Evolutionary conservation across 2,888 invertebrate genomes (phyloP), one percentile per base, ranked within the genome.

Genomic region (Branchellion lobata): DNA sequence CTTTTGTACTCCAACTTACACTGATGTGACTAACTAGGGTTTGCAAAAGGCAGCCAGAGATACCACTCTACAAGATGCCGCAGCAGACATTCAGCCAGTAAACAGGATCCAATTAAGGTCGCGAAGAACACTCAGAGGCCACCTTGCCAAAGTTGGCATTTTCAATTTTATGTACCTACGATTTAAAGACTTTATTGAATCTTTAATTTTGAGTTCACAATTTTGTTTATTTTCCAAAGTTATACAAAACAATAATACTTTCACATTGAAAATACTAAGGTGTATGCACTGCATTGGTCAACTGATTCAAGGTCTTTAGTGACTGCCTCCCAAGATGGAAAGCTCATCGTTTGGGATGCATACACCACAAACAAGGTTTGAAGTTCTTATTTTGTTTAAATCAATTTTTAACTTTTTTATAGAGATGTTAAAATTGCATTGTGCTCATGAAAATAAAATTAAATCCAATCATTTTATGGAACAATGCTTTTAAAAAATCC

Each of bases 271-370:
- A 40, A 5, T 40, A 40, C 14, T 40, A 5, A 57, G 61, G 61
- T 99, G 89, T 99, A 99, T 90, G 99, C 99, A 85, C 99, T 99
- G 99, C 99, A 99, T 89, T 99, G 99, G 99, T 97, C 97, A 85
- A 94, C 95, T 86, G 99, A 99, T 90, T 96, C 96, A 84, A 92
- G 91, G 92, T 90, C 88, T n/a, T 21, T 65, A 34, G 99, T 99
- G 85, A 98, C 98, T 81, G 99, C 99, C 85, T 96, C 96, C 86
- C 99, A 99, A 90, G 99, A 99, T 91, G 99, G 99, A 87, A 99
- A 99, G 91, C 92, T 99, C 89, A 99, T 99, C 87, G 98, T 99
- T 83, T 99, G 99, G 99, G 99, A 99, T 90, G 95, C 96, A 89
- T 98, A 98, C 90, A 98, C 99, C 86, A 99, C 98, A 87, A 99